These are phyloP conservation scores for Parotocinclus haroldoi DNA, from an alignment of 2,797 vertebrate species.

Conservation along the genomic window DNA sequence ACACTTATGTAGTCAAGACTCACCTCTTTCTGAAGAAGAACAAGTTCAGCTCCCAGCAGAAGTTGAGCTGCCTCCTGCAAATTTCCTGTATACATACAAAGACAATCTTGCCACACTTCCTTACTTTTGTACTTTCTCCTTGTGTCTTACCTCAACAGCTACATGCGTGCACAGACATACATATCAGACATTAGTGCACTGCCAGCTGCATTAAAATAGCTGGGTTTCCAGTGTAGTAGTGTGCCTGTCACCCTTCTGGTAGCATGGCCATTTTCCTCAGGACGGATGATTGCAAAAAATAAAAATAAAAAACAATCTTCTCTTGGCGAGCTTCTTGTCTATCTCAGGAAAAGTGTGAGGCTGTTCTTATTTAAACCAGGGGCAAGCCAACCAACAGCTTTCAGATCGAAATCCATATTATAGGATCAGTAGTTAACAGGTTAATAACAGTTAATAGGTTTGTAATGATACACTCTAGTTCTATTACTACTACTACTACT, in stretches of 20 bases:
- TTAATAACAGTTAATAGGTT: too few species aligned
- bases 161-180: slow-evolving; percentile 2
- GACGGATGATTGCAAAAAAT: slow-evolving; percentile 50
- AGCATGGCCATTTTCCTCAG: slow-evolving; percentile 40
- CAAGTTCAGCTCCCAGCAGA: slow-evolving; percentile 62
- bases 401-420: neutral
- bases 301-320: slow-evolving; percentile 45
- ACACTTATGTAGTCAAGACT: slow-evolving; percentile 51
- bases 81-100: slow-evolving; percentile 31
- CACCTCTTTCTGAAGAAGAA: slow-evolving; percentile 55
- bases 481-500: too few species aligned
- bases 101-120: neutral
- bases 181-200: slow-evolving; percentile 64
- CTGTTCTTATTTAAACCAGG: slow-evolving; percentile 18
- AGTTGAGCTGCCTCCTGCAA: slow-evolving; percentile 61
- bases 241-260: slow-evolving; percentile 14
- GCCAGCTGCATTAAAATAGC: slow-evolving; percentile 56
- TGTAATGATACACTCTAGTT: too few species aligned
- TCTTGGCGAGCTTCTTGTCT: slow-evolving; percentile 57
- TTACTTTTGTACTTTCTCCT: slow-evolving; percentile 1
- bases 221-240: slow-evolving; percentile 5
- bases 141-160: slow-evolving; percentile 2
- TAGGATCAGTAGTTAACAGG: too few species aligned
- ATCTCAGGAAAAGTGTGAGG: slow-evolving; percentile 10
- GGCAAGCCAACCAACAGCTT: neutral